A percentile compares a stretch with the other conserved stretches of the same genome.
These are phyloP conservation scores for Oreohelix idahoensis DNA, from an alignment of 1,140 invertebrate genomes.

Conservation along the genomic window DNA sequence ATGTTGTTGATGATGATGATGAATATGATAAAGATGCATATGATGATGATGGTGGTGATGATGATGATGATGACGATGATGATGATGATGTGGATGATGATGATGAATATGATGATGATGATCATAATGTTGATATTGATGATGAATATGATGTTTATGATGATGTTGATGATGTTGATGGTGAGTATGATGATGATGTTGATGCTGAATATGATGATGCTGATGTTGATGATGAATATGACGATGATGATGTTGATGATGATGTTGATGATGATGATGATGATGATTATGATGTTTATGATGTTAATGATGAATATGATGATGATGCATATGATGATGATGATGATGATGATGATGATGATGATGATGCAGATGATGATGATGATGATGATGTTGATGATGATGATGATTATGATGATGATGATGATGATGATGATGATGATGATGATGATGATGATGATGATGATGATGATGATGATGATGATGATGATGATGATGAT, in stretches of 20 bases:
- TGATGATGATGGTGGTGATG: constrained; percentile 35
- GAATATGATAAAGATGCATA: not conserved
- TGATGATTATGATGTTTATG: constrained; percentile 33
- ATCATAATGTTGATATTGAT: constrained; percentile 40
- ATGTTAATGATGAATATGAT: not conserved
- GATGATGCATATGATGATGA: not conserved
- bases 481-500: constrained; percentile 7
- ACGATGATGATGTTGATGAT: too few species aligned
- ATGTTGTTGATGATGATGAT: not conserved
- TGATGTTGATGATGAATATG: constrained; percentile 5
- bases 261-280: too few species aligned
- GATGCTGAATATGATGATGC: not conserved
- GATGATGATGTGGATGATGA: constrained; percentile 22
- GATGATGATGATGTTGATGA: constrained; percentile 28
- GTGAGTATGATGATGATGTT: not conserved
- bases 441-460: constrained; percentile 45
- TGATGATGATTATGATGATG: constrained; percentile 29
- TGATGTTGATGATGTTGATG: not conserved
- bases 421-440: constrained; percentile 30
- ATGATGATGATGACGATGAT: too few species aligned
- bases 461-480: constrained; percentile 35
- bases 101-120: constrained; percentile 25
- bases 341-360: constrained; percentile 26
- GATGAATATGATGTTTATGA: constrained; percentile 41
- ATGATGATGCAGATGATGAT: constrained; percentile 29